Evolutionary conservation across 2,113 vertebrate genomes (phyloP).

Genomic region (Anas platyrhynchos): DNA sequence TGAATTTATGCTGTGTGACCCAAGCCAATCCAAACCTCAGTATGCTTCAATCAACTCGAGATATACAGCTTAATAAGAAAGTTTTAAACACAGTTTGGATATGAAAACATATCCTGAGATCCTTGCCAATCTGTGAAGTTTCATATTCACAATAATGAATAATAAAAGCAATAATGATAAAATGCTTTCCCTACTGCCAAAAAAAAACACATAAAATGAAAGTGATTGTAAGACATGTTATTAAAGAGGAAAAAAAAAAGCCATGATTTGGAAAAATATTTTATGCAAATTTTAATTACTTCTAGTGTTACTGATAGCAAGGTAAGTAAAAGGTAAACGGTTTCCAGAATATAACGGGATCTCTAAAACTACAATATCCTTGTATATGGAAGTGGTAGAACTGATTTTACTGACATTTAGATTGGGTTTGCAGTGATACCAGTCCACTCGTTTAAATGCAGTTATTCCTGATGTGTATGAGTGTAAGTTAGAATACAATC

Average conservation of each 20-base stretch:
- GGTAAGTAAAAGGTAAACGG: neutral
- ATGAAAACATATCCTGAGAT: neutral
- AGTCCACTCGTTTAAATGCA: neutral
- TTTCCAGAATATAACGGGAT: neutral
- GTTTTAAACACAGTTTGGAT: neutral
- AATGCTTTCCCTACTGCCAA: neutral
- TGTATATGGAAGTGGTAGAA: neutral
- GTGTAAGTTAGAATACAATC: neutral
- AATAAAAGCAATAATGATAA: neutral
- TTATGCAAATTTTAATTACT: neutral
- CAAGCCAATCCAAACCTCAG: neutral
- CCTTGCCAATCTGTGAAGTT: neutral
- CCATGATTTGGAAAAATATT: neutral
- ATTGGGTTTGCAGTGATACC: neutral
- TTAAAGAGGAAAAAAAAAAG: neutral
- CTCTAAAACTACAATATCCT: neutral
- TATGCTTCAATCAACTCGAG: neutral
- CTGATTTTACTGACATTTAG: slow-evolving; percentile 6
- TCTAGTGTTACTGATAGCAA: neutral
- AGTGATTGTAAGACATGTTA: neutral
- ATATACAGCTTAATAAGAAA: neutral
- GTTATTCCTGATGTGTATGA: neutral
- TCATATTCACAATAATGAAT: neutral
- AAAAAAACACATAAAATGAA: neutral
- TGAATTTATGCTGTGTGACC: neutral